Base-by-base conservation (phyloP, 1,140 invertebrate species). In the Microplitis mediator region DNA sequence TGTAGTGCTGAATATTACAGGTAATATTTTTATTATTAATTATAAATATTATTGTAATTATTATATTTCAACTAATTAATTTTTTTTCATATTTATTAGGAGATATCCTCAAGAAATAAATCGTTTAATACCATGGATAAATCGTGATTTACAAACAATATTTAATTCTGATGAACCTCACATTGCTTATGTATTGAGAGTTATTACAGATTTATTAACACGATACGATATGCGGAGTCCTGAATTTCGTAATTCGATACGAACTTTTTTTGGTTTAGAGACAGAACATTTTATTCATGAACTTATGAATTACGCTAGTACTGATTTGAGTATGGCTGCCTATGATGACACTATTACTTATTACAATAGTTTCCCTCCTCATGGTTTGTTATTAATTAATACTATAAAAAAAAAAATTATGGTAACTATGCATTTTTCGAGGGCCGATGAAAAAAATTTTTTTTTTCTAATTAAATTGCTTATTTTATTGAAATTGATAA, bases 251-350 rank as follows among this genome's bases (percentile, higher is more conserved):
- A 89, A 90, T 36, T 79, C 88, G 0, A 77, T 94, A 14, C 81
- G 85, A 1, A 83, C 89, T 3, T 91, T 90, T 79, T 87, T 93
- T 39, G 89, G 89, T 13, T 82, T 85, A 13, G 88, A 90, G 70
- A 92, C 92, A 0, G 89, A 91, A 72, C 95, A 97, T 82, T 98
- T 98, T 85, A 89, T 95, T 50, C 95, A 97, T 79, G 97, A 98
- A 82, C 90, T 98, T 72, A 92, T 93, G 74, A 92, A 91, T 82
- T 98, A 95, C 88, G 95, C 96, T 51, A 90, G 91, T 34, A 95
- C 94, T 6, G 93, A 94, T 0, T 95, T 92, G 82, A 95, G 96
- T 79, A 91, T 97, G 89, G 87, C 91, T 61, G 93, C 92, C 31
- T 94, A 94, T 79, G 93, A 94, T 79, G 84, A 90, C 51, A 73